Percentiles rank a stretch among this genome's conserved stretches.
phyloP scores from a whole-genome alignment of 2,888 invertebrate genomes.

The Apomyelois bistriatella region DNA sequence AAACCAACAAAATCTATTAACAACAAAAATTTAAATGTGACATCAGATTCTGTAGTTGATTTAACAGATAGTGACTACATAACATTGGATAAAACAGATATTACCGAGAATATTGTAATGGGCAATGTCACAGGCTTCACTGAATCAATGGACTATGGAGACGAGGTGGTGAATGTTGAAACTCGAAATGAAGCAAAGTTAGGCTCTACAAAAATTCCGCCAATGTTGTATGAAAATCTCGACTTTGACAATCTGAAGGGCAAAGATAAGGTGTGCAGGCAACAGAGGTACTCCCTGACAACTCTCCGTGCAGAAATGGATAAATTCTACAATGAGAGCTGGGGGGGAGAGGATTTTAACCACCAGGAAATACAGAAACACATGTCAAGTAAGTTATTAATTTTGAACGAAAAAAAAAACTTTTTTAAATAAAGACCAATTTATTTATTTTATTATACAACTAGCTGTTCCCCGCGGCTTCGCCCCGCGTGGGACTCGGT shows the following conservation, averaged over 20 bases:
- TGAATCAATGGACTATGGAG: constrained; percentile 41
- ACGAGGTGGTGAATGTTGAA: constrained; percentile 22
- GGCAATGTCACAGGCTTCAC: constrained; percentile 63
- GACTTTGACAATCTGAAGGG: constrained; percentile 72
- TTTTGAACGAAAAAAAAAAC: too few species aligned
- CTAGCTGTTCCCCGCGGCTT: too few species aligned
- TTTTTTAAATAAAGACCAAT: too few species aligned
- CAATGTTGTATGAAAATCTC: constrained; percentile 63
- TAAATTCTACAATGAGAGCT: constrained; percentile 83
- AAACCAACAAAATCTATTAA: neutral
- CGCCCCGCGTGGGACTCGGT: too few species aligned
- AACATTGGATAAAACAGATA: constrained; percentile 32
- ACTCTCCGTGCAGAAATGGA: constrained; percentile 77
- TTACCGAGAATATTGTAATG: constrained; percentile 61
- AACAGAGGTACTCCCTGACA: constrained; percentile 56
- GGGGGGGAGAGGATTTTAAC: constrained; percentile 82
- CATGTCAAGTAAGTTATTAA: constrained; percentile 82
- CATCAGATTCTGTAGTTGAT: constrained; percentile 42
- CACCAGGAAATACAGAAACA: constrained; percentile 76
- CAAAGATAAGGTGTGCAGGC: constrained; percentile 51
- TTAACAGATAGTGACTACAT: constrained; percentile 45
- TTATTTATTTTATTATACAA: too few species aligned
- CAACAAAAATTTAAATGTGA: constrained; percentile 14
- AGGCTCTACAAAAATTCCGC: constrained; percentile 67
- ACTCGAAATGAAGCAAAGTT: constrained; percentile 40